phyloP scores from a whole-genome alignment of 2,797 vertebrate species.

The Stomatorhinus walkeri region DNA sequence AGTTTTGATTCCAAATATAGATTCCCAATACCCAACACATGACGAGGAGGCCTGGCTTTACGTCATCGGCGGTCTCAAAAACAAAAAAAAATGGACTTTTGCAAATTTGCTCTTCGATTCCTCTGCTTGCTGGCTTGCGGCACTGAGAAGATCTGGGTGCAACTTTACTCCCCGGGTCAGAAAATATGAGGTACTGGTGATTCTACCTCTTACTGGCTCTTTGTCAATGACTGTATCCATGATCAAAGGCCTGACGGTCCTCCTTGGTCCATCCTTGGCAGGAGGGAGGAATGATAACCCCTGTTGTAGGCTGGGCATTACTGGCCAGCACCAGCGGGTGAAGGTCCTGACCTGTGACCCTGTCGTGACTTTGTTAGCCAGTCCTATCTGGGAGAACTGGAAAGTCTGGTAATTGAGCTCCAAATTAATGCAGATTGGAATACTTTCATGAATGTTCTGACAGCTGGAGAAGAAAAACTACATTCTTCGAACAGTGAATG shows the following conservation, averaged over 20 bases:
- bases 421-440: neutral
- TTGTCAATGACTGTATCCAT: neutral
- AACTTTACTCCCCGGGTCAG: neutral
- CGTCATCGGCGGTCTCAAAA: neutral
- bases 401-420: neutral
- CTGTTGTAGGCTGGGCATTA: neutral
- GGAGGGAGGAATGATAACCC: neutral
- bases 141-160: neutral
- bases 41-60: neutral
- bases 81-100: neutral
- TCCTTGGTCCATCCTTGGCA: neutral
- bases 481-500: neutral
- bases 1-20: neutral
- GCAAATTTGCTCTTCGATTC: neutral
- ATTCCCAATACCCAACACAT: neutral
- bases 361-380: neutral
- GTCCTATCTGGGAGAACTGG: neutral
- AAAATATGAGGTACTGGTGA: neutral
- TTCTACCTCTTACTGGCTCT: neutral
- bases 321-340: neutral
- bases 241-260: neutral
- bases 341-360: constrained; percentile 1
- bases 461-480: neutral
- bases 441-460: neutral
- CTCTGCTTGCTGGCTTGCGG: neutral